Evolutionary conservation across 1,140 invertebrate genomes (phyloP), one percentile per base, ranked within the genome.

Genomic region (Aphelenchoides besseyi): DNA sequence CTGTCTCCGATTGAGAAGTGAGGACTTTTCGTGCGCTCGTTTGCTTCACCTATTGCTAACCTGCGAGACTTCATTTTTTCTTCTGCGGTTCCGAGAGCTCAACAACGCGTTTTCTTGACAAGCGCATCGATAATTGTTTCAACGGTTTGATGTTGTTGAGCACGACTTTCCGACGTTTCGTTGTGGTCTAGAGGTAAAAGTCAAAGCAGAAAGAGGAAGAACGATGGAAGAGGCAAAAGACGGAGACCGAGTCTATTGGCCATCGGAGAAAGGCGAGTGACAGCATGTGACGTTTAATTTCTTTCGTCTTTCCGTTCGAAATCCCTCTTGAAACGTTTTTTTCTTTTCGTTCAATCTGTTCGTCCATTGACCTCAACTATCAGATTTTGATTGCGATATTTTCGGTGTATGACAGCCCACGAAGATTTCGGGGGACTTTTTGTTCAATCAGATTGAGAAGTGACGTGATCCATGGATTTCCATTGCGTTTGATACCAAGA

Each of bases 41-140:
- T n/a, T n/a, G n/a, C n/a, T n/a, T n/a, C n/a, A n/a, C n/a, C n/a
- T n/a, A n/a, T n/a, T n/a, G n/a, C n/a, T n/a, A n/a, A n/a, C n/a
- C n/a, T n/a, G n/a, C n/a, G n/a, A n/a, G n/a, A n/a, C n/a, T n/a
- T n/a, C n/a, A n/a, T n/a, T n/a, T n/a, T n/a, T n/a, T n/a, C n/a
- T n/a, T n/a, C n/a, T n/a, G n/a, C n/a, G n/a, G n/a, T n/a, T n/a
- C n/a, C n/a, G n/a, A 48, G 23, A 48, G 41, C 41, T 23, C 12
- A 23, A 12, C 41, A 48, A 48, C 41, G 41, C 41, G 41, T 48
- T 48, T 48, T 48, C 41, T 48, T 48, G 41, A 12, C 41, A n/a
- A 48, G 41, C 41, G 41, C 41, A 48, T 48, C 41, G 41, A 48
- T 48, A 48, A 48, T 48, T 48, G 41, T 48, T 23, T 48, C 41